Evolutionary conservation across 2,797 vertebrate genomes (phyloP).

Genomic region (Siniperca undulata): DNA sequence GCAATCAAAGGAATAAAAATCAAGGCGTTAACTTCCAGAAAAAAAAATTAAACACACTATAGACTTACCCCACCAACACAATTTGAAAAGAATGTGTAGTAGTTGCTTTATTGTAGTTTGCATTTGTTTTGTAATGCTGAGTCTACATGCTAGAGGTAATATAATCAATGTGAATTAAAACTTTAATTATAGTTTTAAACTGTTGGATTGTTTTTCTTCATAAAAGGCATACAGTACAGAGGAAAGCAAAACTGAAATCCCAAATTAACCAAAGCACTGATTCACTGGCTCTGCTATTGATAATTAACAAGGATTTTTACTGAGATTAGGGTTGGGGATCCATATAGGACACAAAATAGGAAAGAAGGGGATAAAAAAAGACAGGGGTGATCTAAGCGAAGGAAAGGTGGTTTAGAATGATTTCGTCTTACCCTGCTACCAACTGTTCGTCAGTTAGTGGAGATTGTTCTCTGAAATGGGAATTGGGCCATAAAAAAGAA

Average conservation of each 20-base stretch:
- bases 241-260: constrained; percentile 45
- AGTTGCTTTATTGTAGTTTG: constrained; percentile 32
- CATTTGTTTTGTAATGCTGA: constrained; percentile 29
- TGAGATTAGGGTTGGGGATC: constrained; percentile 68
- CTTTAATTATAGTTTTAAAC: constrained; percentile 39
- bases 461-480: constrained; percentile 97
- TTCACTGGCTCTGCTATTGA: constrained; percentile 62
- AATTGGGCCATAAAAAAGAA: constrained; percentile 92
- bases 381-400: constrained; percentile 87
- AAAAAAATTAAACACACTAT: constrained; percentile 45
- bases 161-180: constrained; percentile 48
- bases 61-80: constrained; percentile 61
- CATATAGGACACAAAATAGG: constrained; percentile 74
- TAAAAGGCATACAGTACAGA: constrained; percentile 33
- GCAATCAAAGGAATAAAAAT: constrained; percentile 70
- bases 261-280: constrained; percentile 57
- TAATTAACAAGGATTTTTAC: constrained; percentile 60
- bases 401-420: constrained; percentile 86
- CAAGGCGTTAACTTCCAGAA: constrained; percentile 61
- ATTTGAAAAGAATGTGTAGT: constrained; percentile 28
- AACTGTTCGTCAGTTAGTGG: constrained; percentile 96
- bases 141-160: constrained; percentile 31
- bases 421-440: constrained; percentile 96
- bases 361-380: constrained; percentile 83
- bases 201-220: constrained; percentile 3